Conservation (phyloP, 1,140 invertebrate genomes). For the Arctopsyche grandis region DNA sequence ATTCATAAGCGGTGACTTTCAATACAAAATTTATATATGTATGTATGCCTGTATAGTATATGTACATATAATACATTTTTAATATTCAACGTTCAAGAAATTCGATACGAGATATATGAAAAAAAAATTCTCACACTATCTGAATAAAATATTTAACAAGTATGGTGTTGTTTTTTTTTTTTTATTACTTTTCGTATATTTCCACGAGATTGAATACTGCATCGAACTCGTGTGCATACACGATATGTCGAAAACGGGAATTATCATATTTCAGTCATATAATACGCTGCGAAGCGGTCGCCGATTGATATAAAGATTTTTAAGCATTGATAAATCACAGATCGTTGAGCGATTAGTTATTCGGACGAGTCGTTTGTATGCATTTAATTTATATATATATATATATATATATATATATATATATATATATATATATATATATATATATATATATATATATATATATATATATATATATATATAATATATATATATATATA, state of each 20-base stretch:
- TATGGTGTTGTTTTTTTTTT: neutral
- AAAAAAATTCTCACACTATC: neutral
- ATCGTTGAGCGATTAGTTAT: neutral
- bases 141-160: too few relatives aligned
- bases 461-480: too few relatives aligned
- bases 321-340: neutral
- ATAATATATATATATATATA: too few relatives aligned
- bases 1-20: too few relatives aligned
- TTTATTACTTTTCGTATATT: neutral
- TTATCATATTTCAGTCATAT: constrained; percentile 12
- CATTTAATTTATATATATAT: too few relatives aligned
- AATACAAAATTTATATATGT: neutral
- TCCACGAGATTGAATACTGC: constrained; percentile 6
- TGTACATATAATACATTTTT: too few relatives aligned
- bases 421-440: too few relatives aligned
- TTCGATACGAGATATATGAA: neutral
- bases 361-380: neutral
- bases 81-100: neutral
- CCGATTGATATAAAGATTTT: neutral
- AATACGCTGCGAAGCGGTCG: neutral
- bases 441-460: too few relatives aligned
- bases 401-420: too few relatives aligned
- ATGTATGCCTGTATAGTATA: neutral
- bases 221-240: constrained; percentile 28
- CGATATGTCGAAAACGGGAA: constrained; percentile 33